These are phyloP conservation scores for Drosophila sordidula DNA, from an alignment of 2,888 invertebrate genomes.

Conservation along the genomic window DNA sequence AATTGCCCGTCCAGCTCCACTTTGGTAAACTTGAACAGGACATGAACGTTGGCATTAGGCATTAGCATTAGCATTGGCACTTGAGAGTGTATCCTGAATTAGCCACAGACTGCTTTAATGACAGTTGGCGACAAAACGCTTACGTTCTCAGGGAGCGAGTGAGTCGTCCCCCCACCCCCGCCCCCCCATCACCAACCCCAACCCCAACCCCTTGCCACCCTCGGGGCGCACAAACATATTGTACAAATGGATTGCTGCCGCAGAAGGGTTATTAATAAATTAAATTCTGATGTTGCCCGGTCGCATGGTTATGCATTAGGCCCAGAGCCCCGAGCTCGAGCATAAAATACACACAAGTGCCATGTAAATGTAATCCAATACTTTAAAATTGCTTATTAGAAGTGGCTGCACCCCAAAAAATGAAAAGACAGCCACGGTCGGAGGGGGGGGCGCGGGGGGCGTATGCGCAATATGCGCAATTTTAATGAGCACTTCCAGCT, in stretches of 20 bases:
- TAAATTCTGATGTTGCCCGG: constrained; percentile 54
- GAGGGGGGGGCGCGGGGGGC: constrained; percentile 8
- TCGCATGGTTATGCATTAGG: constrained; percentile 32
- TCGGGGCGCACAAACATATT: constrained; percentile 33
- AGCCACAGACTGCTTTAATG: constrained; percentile 69
- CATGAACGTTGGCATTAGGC: constrained; percentile 54
- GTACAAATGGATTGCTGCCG: constrained; percentile 46
- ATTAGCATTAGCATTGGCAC: constrained; percentile 64
- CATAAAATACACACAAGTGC: constrained; percentile 46
- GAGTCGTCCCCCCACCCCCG: too few species aligned
- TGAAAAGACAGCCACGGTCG: constrained; percentile 10
- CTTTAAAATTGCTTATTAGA: constrained; percentile 43
- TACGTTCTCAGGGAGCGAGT: constrained; percentile 38
- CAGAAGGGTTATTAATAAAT: constrained; percentile 77
- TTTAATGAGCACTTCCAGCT: constrained; percentile 58
- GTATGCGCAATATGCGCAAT: constrained; percentile 62
- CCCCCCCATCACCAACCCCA: background rate
- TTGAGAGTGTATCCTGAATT: constrained; percentile 57
- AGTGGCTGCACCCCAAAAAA: background rate
- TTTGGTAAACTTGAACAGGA: constrained; percentile 35
- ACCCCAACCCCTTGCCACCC: background rate
- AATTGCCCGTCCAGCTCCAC: too few species aligned
- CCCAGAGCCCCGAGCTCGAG: background rate
- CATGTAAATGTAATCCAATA: constrained; percentile 71
- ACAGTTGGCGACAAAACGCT: constrained; percentile 62